A percentile compares a stretch with the other conserved stretches of the same genome.
Evolutionary conservation across 2,113 vertebrate genomes (phyloP).

Genomic region (Barbus barbus): DNA sequence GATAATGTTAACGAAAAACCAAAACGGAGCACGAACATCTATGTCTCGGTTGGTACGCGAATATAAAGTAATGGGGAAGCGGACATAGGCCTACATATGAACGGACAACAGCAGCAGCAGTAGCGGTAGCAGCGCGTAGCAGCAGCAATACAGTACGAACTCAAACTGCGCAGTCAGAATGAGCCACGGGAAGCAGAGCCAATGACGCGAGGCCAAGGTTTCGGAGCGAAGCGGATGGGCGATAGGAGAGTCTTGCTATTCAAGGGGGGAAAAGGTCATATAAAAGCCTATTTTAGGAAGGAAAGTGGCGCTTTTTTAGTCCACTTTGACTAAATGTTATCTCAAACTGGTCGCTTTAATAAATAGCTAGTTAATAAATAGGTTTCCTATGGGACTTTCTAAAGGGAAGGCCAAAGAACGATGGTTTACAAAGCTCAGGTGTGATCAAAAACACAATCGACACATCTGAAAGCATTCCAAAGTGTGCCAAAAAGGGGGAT

Average conservation of each 20-base stretch:
- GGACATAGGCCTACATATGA: slow-evolving; percentile 60
- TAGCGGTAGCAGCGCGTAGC: slow-evolving; percentile 70
- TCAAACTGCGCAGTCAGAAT: slow-evolving; percentile 37
- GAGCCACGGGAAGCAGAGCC: slow-evolving; percentile 39
- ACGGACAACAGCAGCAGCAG: slow-evolving; percentile 64
- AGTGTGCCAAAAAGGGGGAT: background rate
- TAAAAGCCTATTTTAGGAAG: background rate
- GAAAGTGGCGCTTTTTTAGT: no score
- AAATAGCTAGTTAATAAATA: slow-evolving; percentile 45
- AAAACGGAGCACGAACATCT: slow-evolving; percentile 17
- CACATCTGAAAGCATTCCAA: slow-evolving; percentile 48
- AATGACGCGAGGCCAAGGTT: background rate
- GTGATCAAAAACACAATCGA: slow-evolving; percentile 34
- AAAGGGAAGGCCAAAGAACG: slow-evolving; percentile 42
- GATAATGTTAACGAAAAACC: slow-evolving; percentile 17
- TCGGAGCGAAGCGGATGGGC: background rate
- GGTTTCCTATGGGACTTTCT: slow-evolving; percentile 35
- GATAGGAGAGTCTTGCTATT: background rate
- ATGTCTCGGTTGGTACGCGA: slow-evolving; percentile 3
- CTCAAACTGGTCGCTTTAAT: slow-evolving; percentile 34
- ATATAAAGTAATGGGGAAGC: slow-evolving; percentile 49
- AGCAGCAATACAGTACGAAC: slow-evolving; percentile 55
- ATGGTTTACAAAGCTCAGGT: slow-evolving; percentile 25
- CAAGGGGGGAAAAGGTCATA: background rate
- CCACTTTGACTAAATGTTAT: background rate